These are phyloP conservation scores for Paraescarpia echinospica DNA, from an alignment of 1,140 invertebrate species.

Conservation along the genomic window DNA sequence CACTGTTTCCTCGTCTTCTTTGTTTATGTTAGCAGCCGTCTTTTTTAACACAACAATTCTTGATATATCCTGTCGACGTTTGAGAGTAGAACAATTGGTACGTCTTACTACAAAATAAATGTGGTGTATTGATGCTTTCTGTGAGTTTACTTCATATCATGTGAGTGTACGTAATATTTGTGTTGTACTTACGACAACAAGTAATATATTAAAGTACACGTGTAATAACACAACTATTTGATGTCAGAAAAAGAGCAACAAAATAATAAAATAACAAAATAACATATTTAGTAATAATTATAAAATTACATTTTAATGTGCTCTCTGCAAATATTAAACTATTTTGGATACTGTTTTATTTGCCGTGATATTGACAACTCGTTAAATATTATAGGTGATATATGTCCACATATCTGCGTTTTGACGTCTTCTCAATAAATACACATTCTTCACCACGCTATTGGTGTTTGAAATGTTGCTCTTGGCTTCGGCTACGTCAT, in stretches of 20 bases:
- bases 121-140: not conserved
- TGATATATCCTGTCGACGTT: not conserved
- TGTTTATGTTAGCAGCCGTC: not conserved
- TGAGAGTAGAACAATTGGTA: too few species aligned
- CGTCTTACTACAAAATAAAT: not conserved
- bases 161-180: not conserved
- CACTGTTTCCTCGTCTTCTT: not conserved
- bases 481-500: too few species aligned
- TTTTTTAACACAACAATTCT: not conserved
- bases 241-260: not conserved
- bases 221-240: not conserved
- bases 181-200: not conserved
- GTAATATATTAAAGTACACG: not conserved
- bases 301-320: not conserved
- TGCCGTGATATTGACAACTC: not conserved
- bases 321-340: not conserved
- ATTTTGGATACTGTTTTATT: not conserved
- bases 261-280: not conserved
- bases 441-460: not conserved
- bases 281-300: not conserved
- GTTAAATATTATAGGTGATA: not conserved
- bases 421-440: not conserved
- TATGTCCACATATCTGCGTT: too few species aligned
- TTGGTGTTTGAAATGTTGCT: not conserved
- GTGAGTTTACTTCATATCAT: not conserved